These are phyloP conservation scores for Sphaeridia pumilis DNA, from an alignment of 2,888 invertebrate genomes.

Conservation along the genomic window DNA sequence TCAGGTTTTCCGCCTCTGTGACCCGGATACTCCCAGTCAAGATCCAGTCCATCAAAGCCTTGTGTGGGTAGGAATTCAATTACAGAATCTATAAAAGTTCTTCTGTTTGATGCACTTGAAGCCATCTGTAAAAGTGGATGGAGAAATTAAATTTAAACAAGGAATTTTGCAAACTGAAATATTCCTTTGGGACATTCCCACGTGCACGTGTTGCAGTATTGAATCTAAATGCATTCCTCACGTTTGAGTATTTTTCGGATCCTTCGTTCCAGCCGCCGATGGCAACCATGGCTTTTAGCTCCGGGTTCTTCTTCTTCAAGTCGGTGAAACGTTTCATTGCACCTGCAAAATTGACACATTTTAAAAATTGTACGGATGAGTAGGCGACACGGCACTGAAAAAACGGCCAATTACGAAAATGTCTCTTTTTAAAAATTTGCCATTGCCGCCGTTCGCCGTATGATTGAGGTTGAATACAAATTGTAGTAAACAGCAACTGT, in stretches of 20 bases:
- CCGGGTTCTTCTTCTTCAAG: conserved; percentile 22
- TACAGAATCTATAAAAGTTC: conserved; percentile 48
- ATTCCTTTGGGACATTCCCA: too few species aligned
- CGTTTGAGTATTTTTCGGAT: conserved; percentile 18
- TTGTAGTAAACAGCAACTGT: too few species aligned
- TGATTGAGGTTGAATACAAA: too few species aligned
- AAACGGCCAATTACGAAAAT: too few species aligned
- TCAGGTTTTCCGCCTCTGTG: conserved; percentile 8
- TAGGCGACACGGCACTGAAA: too few species aligned
- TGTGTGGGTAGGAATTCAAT: conserved; percentile 46
- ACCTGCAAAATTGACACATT: too few species aligned
- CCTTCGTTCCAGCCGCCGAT: conserved; percentile 29
- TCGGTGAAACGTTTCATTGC: conserved; percentile 23
- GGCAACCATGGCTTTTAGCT: conserved; percentile 21
- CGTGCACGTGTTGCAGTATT: neutral
- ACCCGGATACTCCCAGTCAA: conserved; percentile 49
- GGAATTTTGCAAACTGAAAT: too few species aligned
- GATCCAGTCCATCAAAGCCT: conserved; percentile 57
- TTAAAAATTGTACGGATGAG: too few species aligned
- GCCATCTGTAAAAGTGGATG: conserved; percentile 38
- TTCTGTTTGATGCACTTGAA: conserved; percentile 40
- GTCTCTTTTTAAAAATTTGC: too few species aligned
- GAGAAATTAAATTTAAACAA: neutral
- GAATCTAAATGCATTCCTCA: neutral
- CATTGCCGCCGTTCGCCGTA: too few species aligned